Evolutionary conservation across 1,140 invertebrate species (phyloP).

Genomic region (Leucophenga varia): DNA sequence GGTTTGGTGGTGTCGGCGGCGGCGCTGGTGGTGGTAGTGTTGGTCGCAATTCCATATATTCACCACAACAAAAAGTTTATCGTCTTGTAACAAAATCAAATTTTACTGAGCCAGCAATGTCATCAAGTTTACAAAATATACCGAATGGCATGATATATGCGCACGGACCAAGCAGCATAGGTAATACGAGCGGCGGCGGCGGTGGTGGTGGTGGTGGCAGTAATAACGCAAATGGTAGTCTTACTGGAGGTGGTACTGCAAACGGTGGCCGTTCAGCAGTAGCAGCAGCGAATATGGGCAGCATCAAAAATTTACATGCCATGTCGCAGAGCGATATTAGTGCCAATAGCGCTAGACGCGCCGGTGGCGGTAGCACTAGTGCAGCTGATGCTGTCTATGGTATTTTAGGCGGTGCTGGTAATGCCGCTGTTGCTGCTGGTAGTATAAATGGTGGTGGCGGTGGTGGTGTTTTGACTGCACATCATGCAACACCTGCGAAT

Average conservation of each 20-base stretch:
- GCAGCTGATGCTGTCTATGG: slow-evolving; percentile 34
- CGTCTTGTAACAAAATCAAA: slow-evolving; percentile 45
- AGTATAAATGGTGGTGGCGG: slow-evolving; percentile 15
- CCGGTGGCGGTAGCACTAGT: slow-evolving; percentile 11
- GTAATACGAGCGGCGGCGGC: slow-evolving; percentile 19
- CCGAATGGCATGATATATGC: slow-evolving; percentile 51
- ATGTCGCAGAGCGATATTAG: slow-evolving; percentile 44
- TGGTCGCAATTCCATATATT: slow-evolving; percentile 40
- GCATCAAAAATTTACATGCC: slow-evolving; percentile 45
- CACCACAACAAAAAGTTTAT: slow-evolving; percentile 47
- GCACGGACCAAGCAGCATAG: slow-evolving; percentile 24
- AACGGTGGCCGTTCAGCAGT: slow-evolving; percentile 15
- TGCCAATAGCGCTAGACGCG: slow-evolving; percentile 20
- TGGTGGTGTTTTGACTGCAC: slow-evolving; percentile 24
- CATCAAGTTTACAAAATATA: slow-evolving; percentile 55
- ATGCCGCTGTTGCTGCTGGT: too few species aligned
- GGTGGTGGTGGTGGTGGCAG: slow-evolving; percentile 12
- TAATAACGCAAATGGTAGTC: slow-evolving; percentile 12
- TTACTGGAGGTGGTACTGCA: slow-evolving; percentile 19
- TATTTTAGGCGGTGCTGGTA: slow-evolving; percentile 21
- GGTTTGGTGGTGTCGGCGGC: slow-evolving; percentile 5
- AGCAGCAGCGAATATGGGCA: slow-evolving; percentile 33
- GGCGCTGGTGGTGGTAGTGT: slow-evolving; percentile 20
- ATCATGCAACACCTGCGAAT: slow-evolving; percentile 40
- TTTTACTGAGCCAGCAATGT: slow-evolving; percentile 47